A percentile compares a stretch with the other conserved stretches of the same genome.
Evolutionary conservation across 2,113 vertebrate species (phyloP).

Genomic region (Setophaga coronata): DNA sequence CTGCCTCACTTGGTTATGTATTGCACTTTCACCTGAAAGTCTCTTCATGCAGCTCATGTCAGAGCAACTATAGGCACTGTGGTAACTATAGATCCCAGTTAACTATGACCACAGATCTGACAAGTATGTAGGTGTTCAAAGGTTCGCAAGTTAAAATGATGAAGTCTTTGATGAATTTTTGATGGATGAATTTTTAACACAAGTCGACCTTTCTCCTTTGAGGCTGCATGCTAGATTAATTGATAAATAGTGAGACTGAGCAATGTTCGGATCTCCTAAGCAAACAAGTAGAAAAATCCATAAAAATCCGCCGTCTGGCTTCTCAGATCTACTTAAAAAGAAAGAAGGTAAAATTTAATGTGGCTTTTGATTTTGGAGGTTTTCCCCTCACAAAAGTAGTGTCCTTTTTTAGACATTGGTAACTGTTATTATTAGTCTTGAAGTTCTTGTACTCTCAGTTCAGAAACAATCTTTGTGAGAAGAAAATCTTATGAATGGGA

Average conservation of each 20-base stretch:
- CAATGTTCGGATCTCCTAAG: slow-evolving; percentile 73
- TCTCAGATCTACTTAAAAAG: slow-evolving; percentile 72
- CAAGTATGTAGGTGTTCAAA: slow-evolving; percentile 80
- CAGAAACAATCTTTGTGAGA: not conserved
- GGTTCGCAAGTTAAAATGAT: slow-evolving; percentile 79
- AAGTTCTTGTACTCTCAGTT: not conserved
- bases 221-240: slow-evolving; percentile 79
- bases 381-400: not conserved
- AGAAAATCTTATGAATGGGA: not conserved
- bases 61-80: slow-evolving; percentile 35
- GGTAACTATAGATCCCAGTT: slow-evolving; percentile 73
- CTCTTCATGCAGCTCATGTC: slow-evolving; percentile 64
- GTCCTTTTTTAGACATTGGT: not conserved
- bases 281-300: slow-evolving; percentile 79
- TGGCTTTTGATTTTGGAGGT: slow-evolving; percentile 29
- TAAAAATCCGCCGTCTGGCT: slow-evolving; percentile 64
- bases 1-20: slow-evolving; percentile 2
- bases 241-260: slow-evolving; percentile 82
- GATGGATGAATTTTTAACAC: slow-evolving; percentile 83
- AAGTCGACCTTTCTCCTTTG: slow-evolving; percentile 78
- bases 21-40: not conserved
- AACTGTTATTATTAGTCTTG: not conserved
- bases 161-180: slow-evolving; percentile 85
- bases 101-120: slow-evolving; percentile 76
- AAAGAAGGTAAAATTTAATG: slow-evolving; percentile 58